A percentile compares a stretch with the other conserved stretches of the same genome.
These are phyloP conservation scores for Pachymerium ferrugineum DNA, from an alignment of 2,888 invertebrate genomes.

Conservation along the genomic window DNA sequence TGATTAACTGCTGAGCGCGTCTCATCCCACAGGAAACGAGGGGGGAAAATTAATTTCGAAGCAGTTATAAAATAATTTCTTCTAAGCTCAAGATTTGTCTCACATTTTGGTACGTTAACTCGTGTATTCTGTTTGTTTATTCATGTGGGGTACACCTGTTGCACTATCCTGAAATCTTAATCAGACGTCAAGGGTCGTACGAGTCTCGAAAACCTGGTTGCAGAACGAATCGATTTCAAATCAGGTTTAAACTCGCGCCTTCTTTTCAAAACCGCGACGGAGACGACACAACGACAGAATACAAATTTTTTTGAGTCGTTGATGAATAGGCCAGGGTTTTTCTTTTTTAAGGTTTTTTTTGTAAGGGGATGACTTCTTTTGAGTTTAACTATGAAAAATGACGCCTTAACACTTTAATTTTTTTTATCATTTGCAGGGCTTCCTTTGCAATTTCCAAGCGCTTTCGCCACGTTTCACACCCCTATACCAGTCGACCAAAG, in stretches of 20 bases:
- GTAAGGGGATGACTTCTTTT: no score
- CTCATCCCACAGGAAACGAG: no score
- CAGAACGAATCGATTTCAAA: slow-evolving; percentile 12
- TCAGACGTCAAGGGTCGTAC: not conserved
- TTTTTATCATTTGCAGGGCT: slow-evolving; percentile 44
- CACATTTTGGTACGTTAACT: no score
- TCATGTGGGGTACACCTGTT: slow-evolving; percentile 1
- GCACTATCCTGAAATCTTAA: slow-evolving; percentile 28
- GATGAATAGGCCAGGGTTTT: not conserved
- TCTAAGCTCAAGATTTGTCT: no score
- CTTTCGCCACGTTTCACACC: slow-evolving; percentile 56
- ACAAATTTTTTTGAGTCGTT: not conserved
- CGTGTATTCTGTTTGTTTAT: no score
- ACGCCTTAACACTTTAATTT: not conserved
- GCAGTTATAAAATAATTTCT: not conserved
- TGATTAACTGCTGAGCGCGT: no score
- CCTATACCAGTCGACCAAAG: slow-evolving; percentile 58
- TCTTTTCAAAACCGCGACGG: not conserved
- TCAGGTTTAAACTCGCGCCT: not conserved
- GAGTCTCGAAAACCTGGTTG: slow-evolving; percentile 10
- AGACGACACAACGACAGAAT: not conserved
- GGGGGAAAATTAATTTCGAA: no score
- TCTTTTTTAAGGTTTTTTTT: no score
- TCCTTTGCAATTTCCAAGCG: slow-evolving; percentile 49
- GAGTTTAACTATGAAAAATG: not conserved